phyloP scores from a whole-genome alignment of 2,888 invertebrate species.

The Lacanobia oleracea region DNA sequence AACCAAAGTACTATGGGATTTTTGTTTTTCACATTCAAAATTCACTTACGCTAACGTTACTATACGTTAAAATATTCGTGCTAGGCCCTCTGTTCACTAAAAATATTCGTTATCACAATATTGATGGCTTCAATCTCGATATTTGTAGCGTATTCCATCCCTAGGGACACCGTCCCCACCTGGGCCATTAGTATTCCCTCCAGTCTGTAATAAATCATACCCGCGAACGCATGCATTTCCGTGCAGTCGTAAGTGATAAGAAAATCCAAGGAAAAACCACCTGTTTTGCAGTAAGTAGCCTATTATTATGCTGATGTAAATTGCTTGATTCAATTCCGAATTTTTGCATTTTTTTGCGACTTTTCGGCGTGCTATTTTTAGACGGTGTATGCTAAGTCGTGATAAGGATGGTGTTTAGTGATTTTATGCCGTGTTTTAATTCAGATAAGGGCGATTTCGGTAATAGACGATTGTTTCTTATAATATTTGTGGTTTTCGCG shows the following conservation, averaged over 20 bases:
- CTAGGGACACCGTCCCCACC: not conserved
- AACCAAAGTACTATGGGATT: no score
- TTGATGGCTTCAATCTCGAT: not conserved
- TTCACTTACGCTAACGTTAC: no score
- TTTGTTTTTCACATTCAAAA: no score
- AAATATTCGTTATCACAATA: no score
- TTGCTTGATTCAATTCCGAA: not conserved
- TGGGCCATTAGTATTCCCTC: not conserved
- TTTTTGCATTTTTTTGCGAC: not conserved
- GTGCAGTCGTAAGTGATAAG: not conserved
- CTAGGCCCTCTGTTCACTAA: no score
- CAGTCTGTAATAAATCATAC: not conserved
- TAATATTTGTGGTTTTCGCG: not conserved
- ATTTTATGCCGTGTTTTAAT: not conserved
- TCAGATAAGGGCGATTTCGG: not conserved
- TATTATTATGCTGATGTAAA: not conserved
- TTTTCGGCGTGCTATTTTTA: not conserved
- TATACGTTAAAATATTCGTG: no score
- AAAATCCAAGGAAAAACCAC: not conserved
- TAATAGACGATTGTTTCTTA: not conserved
- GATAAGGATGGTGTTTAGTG: not conserved
- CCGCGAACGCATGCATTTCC: conserved; percentile 8
- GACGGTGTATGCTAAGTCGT: not conserved
- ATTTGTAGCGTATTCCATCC: not conserved
- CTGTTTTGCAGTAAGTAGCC: not conserved